phyloP scores from a whole-genome alignment of 2,113 vertebrate species.

The Melanerpes aurifrons region DNA sequence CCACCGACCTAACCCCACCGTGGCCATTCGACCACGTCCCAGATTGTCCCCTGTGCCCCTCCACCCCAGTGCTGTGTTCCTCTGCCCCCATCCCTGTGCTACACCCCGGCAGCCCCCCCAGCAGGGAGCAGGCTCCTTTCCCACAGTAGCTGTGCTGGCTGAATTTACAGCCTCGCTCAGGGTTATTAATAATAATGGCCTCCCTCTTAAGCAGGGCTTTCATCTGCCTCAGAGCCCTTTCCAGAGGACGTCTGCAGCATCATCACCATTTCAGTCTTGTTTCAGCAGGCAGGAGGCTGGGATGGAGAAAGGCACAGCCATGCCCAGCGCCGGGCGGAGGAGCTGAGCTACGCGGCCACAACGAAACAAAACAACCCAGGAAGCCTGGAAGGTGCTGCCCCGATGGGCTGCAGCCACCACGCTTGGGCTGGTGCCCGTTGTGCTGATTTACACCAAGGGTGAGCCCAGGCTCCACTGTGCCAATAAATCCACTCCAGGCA shows the following conservation, averaged over 20 bases:
- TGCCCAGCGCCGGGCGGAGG: not conserved
- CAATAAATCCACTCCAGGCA: constrained; percentile 41
- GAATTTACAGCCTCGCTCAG: constrained; percentile 39
- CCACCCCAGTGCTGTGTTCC: rapidly evolving
- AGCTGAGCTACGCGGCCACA: rapidly evolving
- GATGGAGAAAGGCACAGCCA: not conserved
- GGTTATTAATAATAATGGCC: constrained; percentile 66
- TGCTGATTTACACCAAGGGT: not conserved
- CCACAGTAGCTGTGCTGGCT: not conserved
- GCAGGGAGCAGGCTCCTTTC: constrained; percentile 21
- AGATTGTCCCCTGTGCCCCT: too few relatives aligned
- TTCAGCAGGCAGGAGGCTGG: not conserved
- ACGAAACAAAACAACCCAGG: too few relatives aligned
- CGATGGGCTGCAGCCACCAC: rapidly evolving
- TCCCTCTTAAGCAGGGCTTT: constrained; percentile 48
- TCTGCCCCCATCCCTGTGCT: not conserved
- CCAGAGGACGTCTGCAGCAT: constrained; percentile 38
- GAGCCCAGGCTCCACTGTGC: not conserved
- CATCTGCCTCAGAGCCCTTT: constrained; percentile 60
- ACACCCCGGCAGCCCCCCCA: not conserved
- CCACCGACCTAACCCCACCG: too few relatives aligned
- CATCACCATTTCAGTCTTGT: constrained; percentile 30
- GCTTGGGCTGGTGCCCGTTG: rapidly evolving
- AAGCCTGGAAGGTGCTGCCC: not conserved
- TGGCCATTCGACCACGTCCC: too few relatives aligned